phyloP scores from a whole-genome alignment of 2,797 vertebrate species.

The Melanotaenia maccullochi region DNA sequence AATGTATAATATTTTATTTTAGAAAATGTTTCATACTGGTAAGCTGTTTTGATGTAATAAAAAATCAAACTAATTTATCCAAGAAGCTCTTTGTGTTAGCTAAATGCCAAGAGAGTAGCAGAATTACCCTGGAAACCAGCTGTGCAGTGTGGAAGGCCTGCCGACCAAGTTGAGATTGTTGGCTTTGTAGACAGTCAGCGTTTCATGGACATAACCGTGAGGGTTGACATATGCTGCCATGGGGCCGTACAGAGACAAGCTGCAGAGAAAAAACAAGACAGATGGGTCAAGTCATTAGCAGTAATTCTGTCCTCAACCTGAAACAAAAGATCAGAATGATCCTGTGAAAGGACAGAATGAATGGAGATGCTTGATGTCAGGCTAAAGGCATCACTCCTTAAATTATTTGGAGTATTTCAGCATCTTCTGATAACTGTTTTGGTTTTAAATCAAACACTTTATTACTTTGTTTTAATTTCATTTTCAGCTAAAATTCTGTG shows the following conservation, averaged over 20 bases:
- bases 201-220: constrained; percentile 97
- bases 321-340: constrained; percentile 13
- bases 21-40: background rate
- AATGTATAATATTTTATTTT: no score
- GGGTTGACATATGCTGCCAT: constrained; percentile 99
- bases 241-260: constrained; percentile 94
- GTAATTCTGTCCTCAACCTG: background rate
- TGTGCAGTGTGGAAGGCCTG: constrained; percentile 93
- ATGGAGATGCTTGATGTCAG: background rate
- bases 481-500: background rate
- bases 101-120: background rate
- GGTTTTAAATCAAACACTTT: background rate
- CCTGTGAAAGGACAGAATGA: background rate
- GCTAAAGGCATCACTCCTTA: background rate
- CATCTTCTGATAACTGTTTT: background rate
- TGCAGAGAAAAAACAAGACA: constrained; percentile 56
- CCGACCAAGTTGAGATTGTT: constrained; percentile 92
- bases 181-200: constrained; percentile 95
- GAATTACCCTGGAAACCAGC: constrained; percentile 98
- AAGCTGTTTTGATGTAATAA: background rate
- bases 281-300: background rate
- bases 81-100: no score
- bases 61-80: background rate
- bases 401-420: background rate
- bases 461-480: background rate